These are phyloP conservation scores for Gobionotothen gibberifrons DNA, from an alignment of 2,797 vertebrate genomes.

Conservation along the genomic window DNA sequence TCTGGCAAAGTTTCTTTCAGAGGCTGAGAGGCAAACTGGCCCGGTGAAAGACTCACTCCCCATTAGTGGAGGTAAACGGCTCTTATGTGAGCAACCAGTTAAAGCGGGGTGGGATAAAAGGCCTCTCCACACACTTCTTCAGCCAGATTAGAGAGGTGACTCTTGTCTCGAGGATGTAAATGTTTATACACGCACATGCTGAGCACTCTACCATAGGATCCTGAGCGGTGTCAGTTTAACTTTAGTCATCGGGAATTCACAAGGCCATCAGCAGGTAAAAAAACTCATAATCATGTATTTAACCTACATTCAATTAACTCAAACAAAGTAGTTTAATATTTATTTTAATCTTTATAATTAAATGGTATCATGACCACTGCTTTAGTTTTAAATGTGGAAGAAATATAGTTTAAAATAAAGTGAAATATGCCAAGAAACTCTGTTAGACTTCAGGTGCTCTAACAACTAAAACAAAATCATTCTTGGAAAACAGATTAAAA, in stretches of 20 bases:
- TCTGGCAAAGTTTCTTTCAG: conserved; percentile 75
- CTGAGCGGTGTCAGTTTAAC: conserved; percentile 41
- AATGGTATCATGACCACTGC: conserved; percentile 1
- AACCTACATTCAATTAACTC: conserved; percentile 6
- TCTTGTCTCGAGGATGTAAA: conserved; percentile 85
- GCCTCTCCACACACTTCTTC: conserved; percentile 80
- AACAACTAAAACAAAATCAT: conserved; percentile 1
- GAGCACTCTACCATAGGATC: conserved; percentile 63
- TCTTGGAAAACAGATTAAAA: not conserved
- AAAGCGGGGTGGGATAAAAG: conserved; percentile 78
- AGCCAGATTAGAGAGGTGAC: conserved; percentile 83
- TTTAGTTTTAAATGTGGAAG: conserved; percentile 6
- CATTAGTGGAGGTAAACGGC: conserved; percentile 82
- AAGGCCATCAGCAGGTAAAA: conserved; percentile 28
- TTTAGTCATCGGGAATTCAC: conserved; percentile 46
- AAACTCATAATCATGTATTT: conserved; percentile 26
- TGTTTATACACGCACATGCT: conserved; percentile 74
- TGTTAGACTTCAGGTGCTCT: not conserved
- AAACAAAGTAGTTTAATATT: not conserved
- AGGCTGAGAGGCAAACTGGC: conserved; percentile 72
- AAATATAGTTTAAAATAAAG: not conserved
- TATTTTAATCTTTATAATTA: not conserved
- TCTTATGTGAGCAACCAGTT: conserved; percentile 81
- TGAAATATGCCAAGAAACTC: not conserved
- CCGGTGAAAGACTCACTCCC: conserved; percentile 75